Evolutionary conservation across 2,888 invertebrate species (phyloP).

Genomic region (Smittia sp.): DNA sequence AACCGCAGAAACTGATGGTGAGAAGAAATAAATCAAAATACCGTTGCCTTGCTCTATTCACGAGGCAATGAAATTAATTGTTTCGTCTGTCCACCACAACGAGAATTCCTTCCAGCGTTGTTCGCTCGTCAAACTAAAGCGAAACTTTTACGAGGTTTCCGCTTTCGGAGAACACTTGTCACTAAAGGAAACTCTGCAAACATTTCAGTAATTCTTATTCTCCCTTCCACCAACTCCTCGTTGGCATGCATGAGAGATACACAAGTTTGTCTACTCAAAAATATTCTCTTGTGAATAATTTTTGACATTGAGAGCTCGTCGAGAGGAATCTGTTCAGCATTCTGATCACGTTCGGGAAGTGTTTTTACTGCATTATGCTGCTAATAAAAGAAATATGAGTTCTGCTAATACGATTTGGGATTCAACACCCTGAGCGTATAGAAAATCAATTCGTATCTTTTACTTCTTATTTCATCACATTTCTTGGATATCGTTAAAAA

Average conservation of each 20-base stretch:
- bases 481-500: neutral
- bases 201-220: too few relatives aligned
- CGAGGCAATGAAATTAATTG: neutral
- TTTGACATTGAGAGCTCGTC: slow-evolving; percentile 22
- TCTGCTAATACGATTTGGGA: slow-evolving; percentile 23
- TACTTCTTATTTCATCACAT: neutral
- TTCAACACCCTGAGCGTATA: neutral
- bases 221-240: too few relatives aligned
- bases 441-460: slow-evolving; percentile 1
- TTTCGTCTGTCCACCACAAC: neutral
- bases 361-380: slow-evolving; percentile 40
- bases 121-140: too few relatives aligned
- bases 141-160: too few relatives aligned
- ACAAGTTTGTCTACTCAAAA: slow-evolving; percentile 4
- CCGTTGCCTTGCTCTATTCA: too few relatives aligned
- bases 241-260: slow-evolving; percentile 1
- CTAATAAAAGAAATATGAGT: slow-evolving; percentile 37
- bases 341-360: slow-evolving; percentile 35
- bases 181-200: too few relatives aligned
- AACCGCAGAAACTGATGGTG: too few relatives aligned
- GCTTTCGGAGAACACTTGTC: too few relatives aligned
- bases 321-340: too few relatives aligned
- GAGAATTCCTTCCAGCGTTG: too few relatives aligned
- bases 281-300: slow-evolving; percentile 20
- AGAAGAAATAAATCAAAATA: too few relatives aligned